A percentile compares a stretch with the other conserved stretches of the same genome.
These are phyloP conservation scores for Proteles cristata DNA, from an alignment of 2,113 vertebrate species.

Conservation along the genomic window DNA sequence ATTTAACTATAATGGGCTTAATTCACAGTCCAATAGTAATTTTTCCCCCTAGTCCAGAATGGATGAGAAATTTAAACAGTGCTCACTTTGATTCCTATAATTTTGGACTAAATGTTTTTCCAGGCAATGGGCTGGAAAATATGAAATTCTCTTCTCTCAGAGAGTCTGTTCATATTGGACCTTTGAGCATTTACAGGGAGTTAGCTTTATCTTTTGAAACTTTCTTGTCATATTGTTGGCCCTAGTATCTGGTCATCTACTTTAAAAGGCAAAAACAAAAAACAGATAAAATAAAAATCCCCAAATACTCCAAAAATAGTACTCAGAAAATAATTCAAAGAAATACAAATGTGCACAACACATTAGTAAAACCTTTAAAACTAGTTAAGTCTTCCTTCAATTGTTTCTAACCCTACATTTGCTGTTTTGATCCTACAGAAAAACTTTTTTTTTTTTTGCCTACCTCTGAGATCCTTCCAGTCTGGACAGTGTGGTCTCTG, in stretches of 20 bases:
- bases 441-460: not conserved
- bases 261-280: not conserved
- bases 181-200: constrained; percentile 8
- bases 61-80: constrained; percentile 36
- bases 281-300: not conserved
- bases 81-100: not conserved
- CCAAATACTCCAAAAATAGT: not conserved
- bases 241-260: not conserved
- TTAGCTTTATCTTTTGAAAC: constrained; percentile 33
- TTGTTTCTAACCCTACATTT: not conserved
- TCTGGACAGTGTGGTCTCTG: not conserved
- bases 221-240: constrained; percentile 9
- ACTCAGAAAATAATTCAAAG: not conserved
- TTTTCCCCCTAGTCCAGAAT: not conserved
- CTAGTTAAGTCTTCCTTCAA: not conserved
- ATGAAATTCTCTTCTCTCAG: not conserved
- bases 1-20: constrained; percentile 26
- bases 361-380: not conserved
- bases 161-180: not conserved
- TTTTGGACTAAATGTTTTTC: constrained; percentile 38
- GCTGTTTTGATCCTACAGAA: not conserved
- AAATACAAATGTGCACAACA: not conserved
- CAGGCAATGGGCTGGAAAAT: constrained; percentile 59
- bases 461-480: not conserved
- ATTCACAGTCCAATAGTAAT: not conserved